A percentile compares a stretch with the other conserved stretches of the same genome.
Evolutionary conservation across 1,140 invertebrate species (phyloP).

Genomic region (Hyposmocoma kahamanoa): DNA sequence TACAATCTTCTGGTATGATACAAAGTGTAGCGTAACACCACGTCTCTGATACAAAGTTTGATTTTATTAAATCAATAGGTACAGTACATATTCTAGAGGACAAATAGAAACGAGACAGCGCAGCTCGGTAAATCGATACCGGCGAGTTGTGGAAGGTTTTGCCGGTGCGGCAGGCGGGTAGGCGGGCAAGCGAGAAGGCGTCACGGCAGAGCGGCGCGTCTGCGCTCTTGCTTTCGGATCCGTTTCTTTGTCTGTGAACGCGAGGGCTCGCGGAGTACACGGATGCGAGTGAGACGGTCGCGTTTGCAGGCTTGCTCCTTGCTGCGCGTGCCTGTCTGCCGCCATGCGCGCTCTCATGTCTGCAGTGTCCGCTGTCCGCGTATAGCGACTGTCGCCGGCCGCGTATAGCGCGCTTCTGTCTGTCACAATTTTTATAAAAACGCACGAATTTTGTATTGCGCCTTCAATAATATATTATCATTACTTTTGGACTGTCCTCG

Average conservation of each 20-base stretch:
- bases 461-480: no score
- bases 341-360: slow-evolving; percentile 48
- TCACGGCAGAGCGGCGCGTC: slow-evolving; percentile 33
- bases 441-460: no score
- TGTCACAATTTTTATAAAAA: no score
- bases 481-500: no score
- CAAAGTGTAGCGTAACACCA: no score
- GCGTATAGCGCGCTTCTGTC: background rate
- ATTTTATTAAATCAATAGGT: no score
- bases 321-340: slow-evolving; percentile 59
- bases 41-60: no score
- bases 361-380: slow-evolving; percentile 16
- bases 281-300: slow-evolving; percentile 40
- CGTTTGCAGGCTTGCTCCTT: slow-evolving; percentile 39
- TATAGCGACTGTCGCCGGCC: background rate
- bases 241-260: slow-evolving; percentile 25
- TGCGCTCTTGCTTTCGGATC: slow-evolving; percentile 59
- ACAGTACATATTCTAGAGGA: no score
- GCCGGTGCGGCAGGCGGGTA: background rate
- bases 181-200: slow-evolving; percentile 9
- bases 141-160: no score
- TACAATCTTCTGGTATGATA: no score
- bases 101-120: no score
- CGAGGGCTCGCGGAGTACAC: slow-evolving; percentile 19
- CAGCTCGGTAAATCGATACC: no score